These are phyloP conservation scores for Palaemon carinicauda DNA, from an alignment of 1,140 invertebrate genomes.

Conservation along the genomic window DNA sequence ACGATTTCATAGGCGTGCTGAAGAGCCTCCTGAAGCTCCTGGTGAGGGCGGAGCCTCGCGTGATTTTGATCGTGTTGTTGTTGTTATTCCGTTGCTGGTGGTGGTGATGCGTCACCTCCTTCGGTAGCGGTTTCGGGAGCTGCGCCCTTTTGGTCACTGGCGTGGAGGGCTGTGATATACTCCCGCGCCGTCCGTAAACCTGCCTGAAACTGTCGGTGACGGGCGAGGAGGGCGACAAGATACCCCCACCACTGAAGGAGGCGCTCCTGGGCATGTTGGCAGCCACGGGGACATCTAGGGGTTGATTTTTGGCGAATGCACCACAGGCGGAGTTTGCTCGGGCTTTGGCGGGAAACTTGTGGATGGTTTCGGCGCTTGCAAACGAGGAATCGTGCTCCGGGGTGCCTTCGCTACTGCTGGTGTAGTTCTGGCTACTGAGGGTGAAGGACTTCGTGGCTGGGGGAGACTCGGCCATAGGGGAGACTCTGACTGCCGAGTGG, in stretches of 20 bases:
- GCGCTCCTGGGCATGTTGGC: conserved; percentile 48
- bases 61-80: background rate
- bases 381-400: background rate
- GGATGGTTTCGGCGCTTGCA: background rate
- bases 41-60: conserved; percentile 18
- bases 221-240: background rate
- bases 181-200: conserved; percentile 45
- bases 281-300: background rate
- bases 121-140: background rate
- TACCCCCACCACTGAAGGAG: conserved; percentile 36
- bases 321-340: background rate
- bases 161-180: conserved; percentile 27
- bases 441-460: background rate
- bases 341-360: background rate
- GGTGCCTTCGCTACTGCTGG: background rate
- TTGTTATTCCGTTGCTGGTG: too few relatives aligned
- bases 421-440: background rate
- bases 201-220: conserved; percentile 39
- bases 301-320: background rate
- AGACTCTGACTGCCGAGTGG: conserved; percentile 30
- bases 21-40: conserved; percentile 40
- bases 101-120: background rate
- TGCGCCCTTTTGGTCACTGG: background rate
- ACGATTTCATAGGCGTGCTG: background rate
- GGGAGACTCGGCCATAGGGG: background rate